Evolutionary conservation across 2,888 invertebrate species (phyloP).

Genomic region (Acronicta leporina): DNA sequence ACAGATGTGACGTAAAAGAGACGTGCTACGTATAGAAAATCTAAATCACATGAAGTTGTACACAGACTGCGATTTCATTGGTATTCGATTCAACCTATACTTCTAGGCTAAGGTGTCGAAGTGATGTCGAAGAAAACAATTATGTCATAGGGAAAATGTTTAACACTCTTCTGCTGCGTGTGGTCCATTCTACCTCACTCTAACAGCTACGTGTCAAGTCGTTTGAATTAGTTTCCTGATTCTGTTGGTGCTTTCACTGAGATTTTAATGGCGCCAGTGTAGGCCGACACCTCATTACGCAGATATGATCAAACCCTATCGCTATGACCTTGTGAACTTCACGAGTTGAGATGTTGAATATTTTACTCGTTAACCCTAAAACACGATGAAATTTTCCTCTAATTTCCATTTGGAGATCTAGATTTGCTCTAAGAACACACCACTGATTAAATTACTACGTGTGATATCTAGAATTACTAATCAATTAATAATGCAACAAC

Average conservation of each 20-base stretch:
- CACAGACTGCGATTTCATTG: slow-evolving; percentile 12
- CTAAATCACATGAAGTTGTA: slow-evolving; percentile 34
- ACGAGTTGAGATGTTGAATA: slow-evolving; percentile 67
- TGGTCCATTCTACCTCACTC: slow-evolving; percentile 63
- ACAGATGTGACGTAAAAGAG: slow-evolving; percentile 47
- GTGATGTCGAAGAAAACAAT: slow-evolving; percentile 22
- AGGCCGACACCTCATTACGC: slow-evolving; percentile 76
- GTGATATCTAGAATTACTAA: slow-evolving; percentile 35
- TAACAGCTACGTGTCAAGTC: slow-evolving; percentile 64
- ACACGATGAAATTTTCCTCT: slow-evolving; percentile 36
- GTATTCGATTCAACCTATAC: slow-evolving; percentile 22
- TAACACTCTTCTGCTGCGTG: slow-evolving; percentile 56
- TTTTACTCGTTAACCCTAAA: slow-evolving; percentile 66
- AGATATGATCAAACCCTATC: slow-evolving; percentile 78
- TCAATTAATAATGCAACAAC: slow-evolving; percentile 49
- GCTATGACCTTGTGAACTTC: slow-evolving; percentile 73
- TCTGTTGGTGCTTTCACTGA: slow-evolving; percentile 68
- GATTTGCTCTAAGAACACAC: slow-evolving; percentile 25
- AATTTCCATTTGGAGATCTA: slow-evolving; percentile 32
- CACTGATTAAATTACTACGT: slow-evolving; percentile 40
- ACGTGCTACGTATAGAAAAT: slow-evolving; percentile 27
- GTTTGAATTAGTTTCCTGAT: slow-evolving; percentile 79
- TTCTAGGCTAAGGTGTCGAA: not conserved
- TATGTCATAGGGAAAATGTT: slow-evolving; percentile 35
- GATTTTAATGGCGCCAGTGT: slow-evolving; percentile 76